Conservation (phyloP, 2,113 vertebrate species). For the Lagopus leucura region DNA sequence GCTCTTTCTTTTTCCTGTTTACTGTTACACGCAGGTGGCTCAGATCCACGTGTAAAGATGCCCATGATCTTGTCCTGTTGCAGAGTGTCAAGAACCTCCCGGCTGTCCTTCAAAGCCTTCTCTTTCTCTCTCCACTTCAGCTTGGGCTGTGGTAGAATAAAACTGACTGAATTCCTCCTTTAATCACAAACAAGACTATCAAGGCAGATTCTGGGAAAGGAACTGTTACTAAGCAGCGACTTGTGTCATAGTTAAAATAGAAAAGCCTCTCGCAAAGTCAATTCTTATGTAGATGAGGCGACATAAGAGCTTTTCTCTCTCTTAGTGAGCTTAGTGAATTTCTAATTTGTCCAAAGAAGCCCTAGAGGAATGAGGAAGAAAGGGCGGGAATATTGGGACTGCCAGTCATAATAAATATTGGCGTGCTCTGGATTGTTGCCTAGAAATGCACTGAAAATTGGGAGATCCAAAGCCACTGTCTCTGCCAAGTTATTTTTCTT, state of each 20-base stretch:
- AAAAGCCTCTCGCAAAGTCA: conserved; percentile 64
- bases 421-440: neutral
- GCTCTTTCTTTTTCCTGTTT: neutral
- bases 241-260: conserved; percentile 47
- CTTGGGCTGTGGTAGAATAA: neutral
- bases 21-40: neutral
- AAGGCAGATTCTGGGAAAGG: conserved; percentile 64
- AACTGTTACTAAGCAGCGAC: conserved; percentile 42
- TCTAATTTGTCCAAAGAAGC: conserved; percentile 43
- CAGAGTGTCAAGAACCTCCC: neutral
- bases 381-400: neutral
- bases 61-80: neutral
- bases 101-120: neutral
- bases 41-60: neutral
- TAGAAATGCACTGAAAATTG: neutral
- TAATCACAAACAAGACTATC: neutral
- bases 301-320: conserved; percentile 43
- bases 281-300: conserved; percentile 76
- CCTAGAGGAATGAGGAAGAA: conserved; percentile 36
- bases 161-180: neutral
- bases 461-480: neutral
- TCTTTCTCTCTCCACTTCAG: neutral
- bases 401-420: neutral
- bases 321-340: neutral
- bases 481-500: neutral